A percentile compares a stretch with the other conserved stretches of the same genome.
Evolutionary conservation across 2,888 invertebrate genomes (phyloP).

Genomic region (Halictus ligatus): DNA sequence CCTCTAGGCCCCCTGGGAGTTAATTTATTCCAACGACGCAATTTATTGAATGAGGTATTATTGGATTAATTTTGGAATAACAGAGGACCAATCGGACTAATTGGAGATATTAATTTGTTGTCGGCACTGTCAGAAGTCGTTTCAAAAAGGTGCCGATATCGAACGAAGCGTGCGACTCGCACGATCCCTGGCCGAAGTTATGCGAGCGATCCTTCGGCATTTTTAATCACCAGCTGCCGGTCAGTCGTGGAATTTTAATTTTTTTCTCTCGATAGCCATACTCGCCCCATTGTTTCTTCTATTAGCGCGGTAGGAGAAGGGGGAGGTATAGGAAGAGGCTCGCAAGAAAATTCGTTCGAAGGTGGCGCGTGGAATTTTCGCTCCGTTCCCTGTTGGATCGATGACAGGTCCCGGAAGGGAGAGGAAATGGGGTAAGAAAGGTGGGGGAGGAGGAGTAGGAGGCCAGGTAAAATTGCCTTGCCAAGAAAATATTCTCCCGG

Average conservation of each 20-base stretch:
- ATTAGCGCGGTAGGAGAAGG: constrained; percentile 2
- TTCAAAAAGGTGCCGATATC: too few relatives aligned
- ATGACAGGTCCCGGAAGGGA: constrained; percentile 50
- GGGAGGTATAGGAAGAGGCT: not conserved
- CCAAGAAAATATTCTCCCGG: constrained; percentile 66
- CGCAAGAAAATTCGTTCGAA: constrained; percentile 33
- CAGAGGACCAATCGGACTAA: too few relatives aligned
- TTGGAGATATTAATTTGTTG: too few relatives aligned
- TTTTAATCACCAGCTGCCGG: constrained; percentile 23
- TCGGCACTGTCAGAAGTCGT: too few relatives aligned
- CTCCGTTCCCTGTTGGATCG: constrained; percentile 42
- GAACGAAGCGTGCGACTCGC: too few relatives aligned
- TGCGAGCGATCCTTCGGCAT: not conserved
- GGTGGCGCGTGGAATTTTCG: constrained; percentile 33
- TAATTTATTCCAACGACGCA: too few relatives aligned
- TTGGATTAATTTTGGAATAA: too few relatives aligned
- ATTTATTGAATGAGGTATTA: too few relatives aligned
- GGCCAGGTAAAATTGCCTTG: constrained; percentile 65
- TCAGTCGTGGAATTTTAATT: constrained; percentile 37
- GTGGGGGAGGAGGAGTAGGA: not conserved
- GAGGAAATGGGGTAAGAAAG: constrained; percentile 42
- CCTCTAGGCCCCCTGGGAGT: too few relatives aligned
- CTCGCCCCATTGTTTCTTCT: constrained; percentile 27
- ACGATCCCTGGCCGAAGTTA: not conserved
- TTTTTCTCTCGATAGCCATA: constrained; percentile 19